phyloP scores from a whole-genome alignment of 2,113 vertebrate species.

The Pygathrix nemaeus region DNA sequence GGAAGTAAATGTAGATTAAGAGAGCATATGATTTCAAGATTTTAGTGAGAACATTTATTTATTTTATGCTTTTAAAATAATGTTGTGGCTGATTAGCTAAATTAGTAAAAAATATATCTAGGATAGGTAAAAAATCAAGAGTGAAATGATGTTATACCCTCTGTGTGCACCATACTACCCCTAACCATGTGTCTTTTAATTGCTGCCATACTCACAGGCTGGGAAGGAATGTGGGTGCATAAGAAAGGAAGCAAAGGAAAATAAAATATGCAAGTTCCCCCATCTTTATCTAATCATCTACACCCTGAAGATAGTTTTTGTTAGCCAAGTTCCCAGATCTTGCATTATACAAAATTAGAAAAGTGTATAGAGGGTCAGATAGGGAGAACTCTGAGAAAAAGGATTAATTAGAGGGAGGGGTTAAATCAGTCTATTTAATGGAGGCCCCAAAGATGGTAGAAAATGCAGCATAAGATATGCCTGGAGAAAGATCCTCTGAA shows the following conservation, averaged over 20 bases:
- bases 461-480: background rate
- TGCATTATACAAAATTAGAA: background rate
- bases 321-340: background rate
- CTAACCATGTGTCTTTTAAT: background rate
- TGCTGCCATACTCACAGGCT: background rate
- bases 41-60: slow-evolving; percentile 49
- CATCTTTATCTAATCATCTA: background rate
- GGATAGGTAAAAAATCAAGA: slow-evolving; percentile 34
- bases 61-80: slow-evolving; percentile 51
- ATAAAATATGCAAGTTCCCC: background rate
- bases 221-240: background rate
- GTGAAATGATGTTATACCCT: background rate
- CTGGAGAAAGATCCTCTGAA: background rate
- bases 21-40: slow-evolving; percentile 33
- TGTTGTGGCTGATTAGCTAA: background rate
- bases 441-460: background rate
- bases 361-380: background rate
- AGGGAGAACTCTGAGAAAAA: background rate
- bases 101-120: slow-evolving; percentile 30
- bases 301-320: background rate
- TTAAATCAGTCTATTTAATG: background rate
- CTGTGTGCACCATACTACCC: background rate
- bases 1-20: slow-evolving; percentile 19
- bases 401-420: background rate
- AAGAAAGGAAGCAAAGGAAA: background rate